phyloP scores from a whole-genome alignment of 2,113 vertebrate species.

The Xyrauchen texanus region DNA sequence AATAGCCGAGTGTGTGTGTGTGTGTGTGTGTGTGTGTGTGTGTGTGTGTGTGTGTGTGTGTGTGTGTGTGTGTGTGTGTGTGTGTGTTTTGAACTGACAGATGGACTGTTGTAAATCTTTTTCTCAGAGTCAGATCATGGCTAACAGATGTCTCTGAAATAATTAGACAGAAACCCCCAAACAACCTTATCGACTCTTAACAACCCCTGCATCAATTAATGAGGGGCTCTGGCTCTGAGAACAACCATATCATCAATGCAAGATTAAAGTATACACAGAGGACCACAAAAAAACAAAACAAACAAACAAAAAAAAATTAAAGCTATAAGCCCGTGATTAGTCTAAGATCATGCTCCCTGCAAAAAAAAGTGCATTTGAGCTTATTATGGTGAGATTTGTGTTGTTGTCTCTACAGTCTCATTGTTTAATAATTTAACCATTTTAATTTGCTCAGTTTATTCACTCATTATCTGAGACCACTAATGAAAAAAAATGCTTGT shows the following conservation, averaged over 20 bases:
- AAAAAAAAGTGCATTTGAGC: not conserved
- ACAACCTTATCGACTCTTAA: constrained; percentile 59
- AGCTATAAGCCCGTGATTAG: not conserved
- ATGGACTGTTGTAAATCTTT: constrained; percentile 28
- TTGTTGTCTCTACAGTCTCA: not conserved
- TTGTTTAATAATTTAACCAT: not conserved
- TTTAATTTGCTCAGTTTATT: not conserved
- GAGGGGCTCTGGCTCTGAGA: constrained; percentile 34
- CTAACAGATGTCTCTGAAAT: constrained; percentile 67
- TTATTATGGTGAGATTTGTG: not conserved
- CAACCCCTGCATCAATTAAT: constrained; percentile 55
- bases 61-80: too few relatives aligned
- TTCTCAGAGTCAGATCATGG: constrained; percentile 43
- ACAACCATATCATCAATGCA: constrained; percentile 31
- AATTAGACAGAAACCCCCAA: constrained; percentile 59
- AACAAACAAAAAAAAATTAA: not conserved
- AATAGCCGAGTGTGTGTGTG: too few relatives aligned
- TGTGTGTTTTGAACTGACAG: not conserved
- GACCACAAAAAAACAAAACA: not conserved
- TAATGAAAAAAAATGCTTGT: too few relatives aligned
- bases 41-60: too few relatives aligned
- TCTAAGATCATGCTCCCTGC: not conserved
- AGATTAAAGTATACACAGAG: not conserved
- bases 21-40: too few relatives aligned
- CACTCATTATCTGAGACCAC: too few relatives aligned